Evolutionary conservation across 2,113 vertebrate species (phyloP).

Genomic region (Gavia stellata): DNA sequence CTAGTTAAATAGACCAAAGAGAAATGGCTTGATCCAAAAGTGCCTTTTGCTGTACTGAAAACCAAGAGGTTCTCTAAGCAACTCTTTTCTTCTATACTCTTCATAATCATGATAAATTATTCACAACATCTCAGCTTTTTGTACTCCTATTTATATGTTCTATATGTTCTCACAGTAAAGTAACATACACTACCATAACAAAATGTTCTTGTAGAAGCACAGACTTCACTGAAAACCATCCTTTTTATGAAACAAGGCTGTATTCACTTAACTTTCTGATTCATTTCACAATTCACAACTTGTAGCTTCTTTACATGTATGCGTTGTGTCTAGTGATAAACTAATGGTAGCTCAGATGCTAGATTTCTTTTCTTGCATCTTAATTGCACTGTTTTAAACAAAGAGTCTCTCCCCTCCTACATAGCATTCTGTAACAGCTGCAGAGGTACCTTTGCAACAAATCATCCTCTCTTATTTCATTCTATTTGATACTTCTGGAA

Average conservation of each 20-base stretch:
- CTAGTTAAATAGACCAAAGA: neutral
- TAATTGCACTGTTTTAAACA: neutral
- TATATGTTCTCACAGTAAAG: neutral
- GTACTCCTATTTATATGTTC: neutral
- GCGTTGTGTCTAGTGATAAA: neutral
- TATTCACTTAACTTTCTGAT: neutral
- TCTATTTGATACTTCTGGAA: neutral
- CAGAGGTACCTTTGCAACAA: constrained; percentile 5
- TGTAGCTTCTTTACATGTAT: neutral
- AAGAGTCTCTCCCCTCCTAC: neutral
- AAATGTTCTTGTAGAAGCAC: neutral
- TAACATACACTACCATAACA: accelerated
- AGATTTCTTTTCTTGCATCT: neutral
- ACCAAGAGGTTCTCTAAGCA: neutral
- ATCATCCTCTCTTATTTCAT: constrained; percentile 5
- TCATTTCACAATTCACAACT: neutral
- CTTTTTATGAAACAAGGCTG: neutral
- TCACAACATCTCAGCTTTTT: neutral
- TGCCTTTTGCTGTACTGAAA: neutral
- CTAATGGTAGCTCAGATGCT: neutral
- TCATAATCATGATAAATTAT: neutral
- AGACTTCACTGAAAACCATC: neutral
- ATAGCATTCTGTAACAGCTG: neutral
- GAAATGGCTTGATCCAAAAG: neutral
- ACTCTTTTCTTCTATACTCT: neutral